Evolutionary conservation across 2,113 vertebrate species (phyloP).

Genomic region (Ancistrus triradiatus): DNA sequence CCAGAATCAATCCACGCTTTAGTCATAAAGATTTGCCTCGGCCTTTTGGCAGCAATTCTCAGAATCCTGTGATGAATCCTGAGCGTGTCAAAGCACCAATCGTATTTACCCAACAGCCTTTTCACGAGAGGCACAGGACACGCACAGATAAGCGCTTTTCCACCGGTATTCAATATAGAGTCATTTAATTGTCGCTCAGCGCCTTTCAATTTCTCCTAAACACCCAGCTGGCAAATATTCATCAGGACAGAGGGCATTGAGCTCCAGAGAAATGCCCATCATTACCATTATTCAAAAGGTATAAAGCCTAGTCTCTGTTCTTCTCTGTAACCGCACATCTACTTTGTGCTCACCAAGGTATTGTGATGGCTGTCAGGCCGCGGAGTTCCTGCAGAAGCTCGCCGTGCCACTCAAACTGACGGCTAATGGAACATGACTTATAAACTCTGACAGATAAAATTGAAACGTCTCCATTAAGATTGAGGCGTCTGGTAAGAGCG

Average conservation of each 20-base stretch:
- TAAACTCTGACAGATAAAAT: slow-evolving; percentile 65
- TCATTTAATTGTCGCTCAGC: slow-evolving; percentile 51
- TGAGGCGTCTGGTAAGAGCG: slow-evolving; percentile 6
- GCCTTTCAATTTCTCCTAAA: slow-evolving; percentile 34
- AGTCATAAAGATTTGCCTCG: slow-evolving; percentile 32
- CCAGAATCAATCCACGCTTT: not conserved
- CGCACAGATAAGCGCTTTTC: slow-evolving; percentile 30
- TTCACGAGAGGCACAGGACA: slow-evolving; percentile 33
- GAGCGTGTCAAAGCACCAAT: slow-evolving; percentile 31
- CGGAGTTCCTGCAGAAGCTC: slow-evolving; percentile 20
- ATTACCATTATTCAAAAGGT: slow-evolving; percentile 18
- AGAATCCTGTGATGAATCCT: slow-evolving; percentile 20
- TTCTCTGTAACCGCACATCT: slow-evolving; percentile 21
- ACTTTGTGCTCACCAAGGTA: too few relatives aligned
- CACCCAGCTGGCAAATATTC: slow-evolving; percentile 15
- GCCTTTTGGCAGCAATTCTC: slow-evolving; percentile 45
- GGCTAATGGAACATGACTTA: slow-evolving; percentile 69
- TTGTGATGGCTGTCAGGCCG: slow-evolving; percentile 7
- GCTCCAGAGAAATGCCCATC: not conserved
- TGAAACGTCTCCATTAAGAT: slow-evolving; percentile 57
- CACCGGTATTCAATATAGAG: slow-evolving; percentile 43
- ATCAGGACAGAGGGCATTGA: slow-evolving; percentile 25
- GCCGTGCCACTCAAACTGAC: slow-evolving; percentile 36
- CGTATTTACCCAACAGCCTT: slow-evolving; percentile 45
- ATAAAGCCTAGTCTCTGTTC: not conserved